Evolutionary conservation across 2,888 invertebrate species (phyloP).

Genomic region (Cryptophagus acutangulus): DNA sequence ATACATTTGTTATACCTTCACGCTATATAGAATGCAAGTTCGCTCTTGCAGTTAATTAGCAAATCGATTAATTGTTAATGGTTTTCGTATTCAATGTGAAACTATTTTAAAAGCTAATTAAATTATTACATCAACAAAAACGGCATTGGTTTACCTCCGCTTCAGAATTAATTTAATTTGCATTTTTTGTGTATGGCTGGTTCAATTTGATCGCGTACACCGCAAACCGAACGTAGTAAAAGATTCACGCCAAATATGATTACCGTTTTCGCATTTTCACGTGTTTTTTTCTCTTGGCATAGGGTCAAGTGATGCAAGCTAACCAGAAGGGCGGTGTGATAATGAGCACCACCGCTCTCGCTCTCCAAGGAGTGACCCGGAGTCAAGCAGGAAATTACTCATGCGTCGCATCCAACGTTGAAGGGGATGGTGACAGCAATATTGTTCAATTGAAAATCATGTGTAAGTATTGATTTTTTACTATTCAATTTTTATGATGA

Average conservation of each 20-base stretch:
- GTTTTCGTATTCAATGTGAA: constrained; percentile 18
- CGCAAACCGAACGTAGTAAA: no score
- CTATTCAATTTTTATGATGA: no score
- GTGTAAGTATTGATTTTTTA: constrained; percentile 66
- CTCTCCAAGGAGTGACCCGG: constrained; percentile 73
- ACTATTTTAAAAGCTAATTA: constrained; percentile 18
- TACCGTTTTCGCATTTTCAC: no score
- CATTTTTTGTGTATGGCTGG: no score
- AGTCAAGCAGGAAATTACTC: constrained; percentile 82
- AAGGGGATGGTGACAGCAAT: constrained; percentile 83
- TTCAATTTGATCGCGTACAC: no score
- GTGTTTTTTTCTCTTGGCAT: constrained; percentile 33
- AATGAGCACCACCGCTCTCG: constrained; percentile 76
- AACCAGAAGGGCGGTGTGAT: constrained; percentile 84
- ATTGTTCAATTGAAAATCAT: constrained; percentile 78
- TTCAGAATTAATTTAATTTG: no score
- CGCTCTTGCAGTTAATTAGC: constrained; percentile 15
- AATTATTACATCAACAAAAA: constrained; percentile 12
- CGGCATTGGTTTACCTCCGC: not conserved
- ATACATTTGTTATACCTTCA: not conserved
- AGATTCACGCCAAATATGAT: not conserved
- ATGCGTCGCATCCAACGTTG: constrained; percentile 86
- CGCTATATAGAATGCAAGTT: not conserved
- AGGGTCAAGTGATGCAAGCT: constrained; percentile 82
- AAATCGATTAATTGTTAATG: constrained; percentile 20